Base-by-base conservation (phyloP, 2,888 invertebrate genomes). In the Mycalesis mineus region DNA sequence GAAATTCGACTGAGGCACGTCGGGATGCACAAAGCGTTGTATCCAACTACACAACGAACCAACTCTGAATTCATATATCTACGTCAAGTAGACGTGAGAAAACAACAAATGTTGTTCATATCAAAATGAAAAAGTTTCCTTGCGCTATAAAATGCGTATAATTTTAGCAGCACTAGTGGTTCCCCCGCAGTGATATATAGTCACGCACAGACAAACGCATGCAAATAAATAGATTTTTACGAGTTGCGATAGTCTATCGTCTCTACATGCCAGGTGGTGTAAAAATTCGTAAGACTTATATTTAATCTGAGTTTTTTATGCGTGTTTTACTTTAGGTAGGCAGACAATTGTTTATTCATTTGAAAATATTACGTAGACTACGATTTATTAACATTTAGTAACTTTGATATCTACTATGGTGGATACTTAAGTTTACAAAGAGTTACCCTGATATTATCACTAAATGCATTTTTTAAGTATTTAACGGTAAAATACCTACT, bases 1-100 rank as follows among this genome's bases (percentile, higher is more conserved):
- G 67, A 69, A 70, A 66, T 63, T 66, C 62, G 52, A 60, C 58
- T 31, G 55, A 63, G 63, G 55, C 65, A 69, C 68, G 71, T 68
- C 64, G 63, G 60, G 57, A 57, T 66, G 58, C 62, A 48, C 41
- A 52, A 58, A 60, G 15, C 52, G 49, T 33, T 54, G 56, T 44
- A 13, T 13, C 44, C 37, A 45, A 36, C 0, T 28, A 56, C 45
- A 56, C 45, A 44, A 48, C 39, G 57, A n/a, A 57, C 57, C 60
- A 61, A 59, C 51, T 60, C 61, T 51, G 61, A 57, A 64, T 64
- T 63, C 57, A 58, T 47, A 41, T 29, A 50, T 53, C 42, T 60
- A 60, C 57, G 55, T 63, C 58, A 60, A 55, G 45, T 61, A 51
- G 47, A 64, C 63, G 65, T 63, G 64, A 61, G 62, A 64, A 64